Evolutionary conservation across 2,888 invertebrate genomes (phyloP), one percentile per base, ranked within the genome.

Genomic region (Unio delphinus): DNA sequence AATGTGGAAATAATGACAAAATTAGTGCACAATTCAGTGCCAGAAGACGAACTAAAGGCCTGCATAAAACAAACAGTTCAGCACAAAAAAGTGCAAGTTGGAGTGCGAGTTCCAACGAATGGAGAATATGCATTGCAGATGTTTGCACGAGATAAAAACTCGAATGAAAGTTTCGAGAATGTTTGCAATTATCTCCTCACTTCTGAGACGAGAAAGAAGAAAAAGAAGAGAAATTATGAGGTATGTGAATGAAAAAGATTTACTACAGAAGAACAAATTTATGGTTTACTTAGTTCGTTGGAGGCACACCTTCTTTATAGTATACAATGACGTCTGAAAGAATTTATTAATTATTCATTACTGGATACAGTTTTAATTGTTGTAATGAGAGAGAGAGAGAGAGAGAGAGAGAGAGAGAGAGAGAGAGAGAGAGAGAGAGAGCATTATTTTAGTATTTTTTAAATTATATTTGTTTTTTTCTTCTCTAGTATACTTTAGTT

Each of bases 81-180:
- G 15, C 60, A 69, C 18, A 56, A 67, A 0, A 71, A 70, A 28
- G 61, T 76, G 7, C 61, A 56, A 17, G 59, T 79, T 3, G 64
- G 54, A 20, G 77, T 75, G 11, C 69, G 55, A 15, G 66, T 78
- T 8, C 76, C 79, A 15, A 69, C 70, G n/a, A 60, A 74, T 30
- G 79, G 74, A 6, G 76, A 78, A 57, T 79, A 75, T 61, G 79
- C 74, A 11, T 56, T 79, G 17, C 67, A 70, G 63, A 62, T 79
- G 30, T 65, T 73, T 55, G 71, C 75, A 15, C 72, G 71, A 28
- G 69, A 72, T n/a, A 71, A 72, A 55, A 63, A 72, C 34, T 64
- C 64, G 6, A 66, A 63, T n/a, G 69, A 69, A 28, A 55, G 55
- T 23, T 55, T 61, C 26, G 69, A 61, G 23, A 80, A 80, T 70